Percentiles rank a stretch among this genome's conserved stretches.
Conservation (phyloP, 2,888 invertebrate genomes). For the Tachystola acroxantha region DNA sequence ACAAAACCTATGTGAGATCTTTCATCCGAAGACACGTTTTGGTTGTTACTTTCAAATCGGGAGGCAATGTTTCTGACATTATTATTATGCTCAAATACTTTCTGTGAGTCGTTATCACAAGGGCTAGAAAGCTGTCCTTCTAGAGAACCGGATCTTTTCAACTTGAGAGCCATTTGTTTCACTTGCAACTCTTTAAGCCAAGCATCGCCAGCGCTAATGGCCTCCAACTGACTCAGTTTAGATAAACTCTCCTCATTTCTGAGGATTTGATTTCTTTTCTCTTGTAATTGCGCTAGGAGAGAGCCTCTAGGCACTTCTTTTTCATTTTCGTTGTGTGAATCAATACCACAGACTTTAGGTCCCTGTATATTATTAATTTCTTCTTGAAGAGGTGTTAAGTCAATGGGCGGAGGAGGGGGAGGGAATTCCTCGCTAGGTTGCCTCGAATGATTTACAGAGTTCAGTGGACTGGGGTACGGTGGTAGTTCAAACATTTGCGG, state of each 20-base stretch:
- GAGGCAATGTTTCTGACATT: conserved; percentile 89
- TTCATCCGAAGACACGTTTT: conserved; percentile 47
- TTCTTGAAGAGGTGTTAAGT: conserved; percentile 81
- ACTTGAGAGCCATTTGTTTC: conserved; percentile 81
- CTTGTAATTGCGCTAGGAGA: conserved; percentile 81
- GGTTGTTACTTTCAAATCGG: conserved; percentile 81
- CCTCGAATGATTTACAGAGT: conserved; percentile 87
- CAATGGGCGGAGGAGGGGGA: conserved; percentile 90
- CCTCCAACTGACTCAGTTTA: conserved; percentile 45
- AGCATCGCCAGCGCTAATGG: conserved; percentile 68
- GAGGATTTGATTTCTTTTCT: conserved; percentile 80
- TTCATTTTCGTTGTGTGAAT: conserved; percentile 45
- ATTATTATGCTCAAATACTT: conserved; percentile 35
- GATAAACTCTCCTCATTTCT: conserved; percentile 55
- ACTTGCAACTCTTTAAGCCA: conserved; percentile 90
- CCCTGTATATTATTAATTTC: conserved; percentile 73
- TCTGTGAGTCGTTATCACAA: conserved; percentile 29
- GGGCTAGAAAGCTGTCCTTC: conserved; percentile 56
- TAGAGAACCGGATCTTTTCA: conserved; percentile 55
- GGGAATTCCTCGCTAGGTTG: conserved; percentile 94
- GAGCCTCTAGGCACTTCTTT: conserved; percentile 57
- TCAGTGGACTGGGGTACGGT: conserved; percentile 88
- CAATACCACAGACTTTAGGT: conserved; percentile 22
- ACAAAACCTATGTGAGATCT: conserved; percentile 61
- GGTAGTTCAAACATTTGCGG: conserved; percentile 81